Evolutionary conservation across 2,888 invertebrate genomes (phyloP).

Genomic region (Tromatobia lineatoria): DNA sequence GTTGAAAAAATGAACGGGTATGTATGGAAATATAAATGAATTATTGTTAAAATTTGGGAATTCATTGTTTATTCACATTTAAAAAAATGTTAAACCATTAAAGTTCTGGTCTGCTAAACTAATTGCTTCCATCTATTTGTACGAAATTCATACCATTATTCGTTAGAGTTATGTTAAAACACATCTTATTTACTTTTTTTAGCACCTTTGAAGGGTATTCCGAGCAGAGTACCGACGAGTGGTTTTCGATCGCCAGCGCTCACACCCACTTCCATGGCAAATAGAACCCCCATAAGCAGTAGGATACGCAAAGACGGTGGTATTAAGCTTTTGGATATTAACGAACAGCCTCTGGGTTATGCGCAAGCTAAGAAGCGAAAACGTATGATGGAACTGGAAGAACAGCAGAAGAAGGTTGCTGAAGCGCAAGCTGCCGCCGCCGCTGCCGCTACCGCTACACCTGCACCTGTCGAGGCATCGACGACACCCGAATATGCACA

Average conservation of each 20-base stretch:
- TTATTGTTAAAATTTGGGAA: too few species aligned
- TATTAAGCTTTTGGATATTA: slow-evolving; percentile 97
- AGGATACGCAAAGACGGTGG: slow-evolving; percentile 93
- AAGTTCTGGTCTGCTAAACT: too few species aligned
- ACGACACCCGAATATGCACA: slow-evolving; percentile 94
- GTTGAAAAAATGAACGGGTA: too few species aligned
- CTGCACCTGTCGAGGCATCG: slow-evolving; percentile 80
- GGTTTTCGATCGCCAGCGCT: slow-evolving; percentile 88
- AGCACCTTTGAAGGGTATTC: slow-evolving; percentile 97
- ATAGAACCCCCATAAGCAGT: slow-evolving; percentile 88
- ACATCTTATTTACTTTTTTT: slow-evolving; percentile 70
- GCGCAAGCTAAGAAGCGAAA: slow-evolving; percentile 95
- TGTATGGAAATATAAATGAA: too few species aligned
- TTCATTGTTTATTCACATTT: too few species aligned
- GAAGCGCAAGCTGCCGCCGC: slow-evolving; percentile 86
- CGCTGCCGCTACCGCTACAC: slow-evolving; percentile 79
- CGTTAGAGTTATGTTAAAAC: not conserved
- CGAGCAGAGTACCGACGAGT: slow-evolving; percentile 91
- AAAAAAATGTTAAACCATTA: too few species aligned
- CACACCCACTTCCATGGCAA: slow-evolving; percentile 85
- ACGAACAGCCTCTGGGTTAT: slow-evolving; percentile 95
- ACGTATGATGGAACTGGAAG: slow-evolving; percentile 91
- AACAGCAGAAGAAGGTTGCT: slow-evolving; percentile 88
- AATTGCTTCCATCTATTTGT: too few species aligned
- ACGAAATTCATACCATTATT: too few species aligned